Evolutionary conservation across 2,888 invertebrate genomes (phyloP), one percentile per base, ranked within the genome.

Genomic region (Limulus polyphemus): DNA sequence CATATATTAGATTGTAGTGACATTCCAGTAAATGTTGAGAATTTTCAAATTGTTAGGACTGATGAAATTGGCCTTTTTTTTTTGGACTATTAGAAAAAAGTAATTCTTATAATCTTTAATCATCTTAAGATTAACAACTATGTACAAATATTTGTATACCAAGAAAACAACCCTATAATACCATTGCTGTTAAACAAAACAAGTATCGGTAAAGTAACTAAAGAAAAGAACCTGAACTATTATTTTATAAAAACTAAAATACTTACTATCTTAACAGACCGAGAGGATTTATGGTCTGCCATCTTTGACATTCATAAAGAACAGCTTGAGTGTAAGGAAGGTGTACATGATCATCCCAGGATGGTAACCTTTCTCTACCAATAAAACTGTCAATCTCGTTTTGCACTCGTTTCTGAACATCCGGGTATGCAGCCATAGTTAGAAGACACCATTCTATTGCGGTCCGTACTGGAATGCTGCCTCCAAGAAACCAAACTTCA

Each of bases 251-350:
- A 16, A n/a, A 51, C 14, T 11, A 51, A 13, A 49, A 10, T 47
- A 47, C 57, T 56, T 55, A 68, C 69, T 52, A 60, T 57, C 64
- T 49, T 10, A 63, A 32, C 11, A 68, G 51, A 32, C 63, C 67
- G 3, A 69, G 49, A 3, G 69, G 69, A 1, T 62, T 58, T 11
- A 63, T 62, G 9, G 69, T 65, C 73, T 90, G 90, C 78, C 88
- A 84, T 55, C 91, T 80, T 1, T 90, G 74, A 0, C 86, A 82
- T 75, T 91, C 90, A 70, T 85, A 78, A 0, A 87, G 84, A 10
- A 88, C 80, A 0, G 88, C 87, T 72, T 88, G 88, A 63, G 85
- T 82, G 72, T 88, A 90, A 0, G 88, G 87, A 83, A 90, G 82
- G 60, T 87, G 87, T 74, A 75, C 68, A 71, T 81, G 78, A 70